phyloP scores from a whole-genome alignment of 2,113 vertebrate species.

The Macrotis lagotis region DNA sequence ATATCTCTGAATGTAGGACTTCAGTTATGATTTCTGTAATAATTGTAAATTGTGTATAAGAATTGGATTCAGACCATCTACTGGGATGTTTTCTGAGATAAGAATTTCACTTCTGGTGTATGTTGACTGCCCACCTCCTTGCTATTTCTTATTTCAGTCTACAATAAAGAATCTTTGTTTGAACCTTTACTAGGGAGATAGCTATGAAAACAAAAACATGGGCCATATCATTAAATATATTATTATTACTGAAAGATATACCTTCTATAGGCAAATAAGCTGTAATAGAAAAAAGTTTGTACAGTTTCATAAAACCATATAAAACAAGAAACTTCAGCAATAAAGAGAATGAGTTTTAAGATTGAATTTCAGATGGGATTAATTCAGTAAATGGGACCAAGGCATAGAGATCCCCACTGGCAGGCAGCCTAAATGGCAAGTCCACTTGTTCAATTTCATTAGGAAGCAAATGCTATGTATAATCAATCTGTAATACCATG shows the following conservation, averaged over 20 bases:
- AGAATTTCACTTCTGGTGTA: background rate
- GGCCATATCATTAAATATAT: background rate
- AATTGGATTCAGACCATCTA: background rate
- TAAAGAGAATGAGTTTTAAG: background rate
- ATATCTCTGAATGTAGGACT: background rate
- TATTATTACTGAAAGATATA: too few relatives aligned
- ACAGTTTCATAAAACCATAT: background rate
- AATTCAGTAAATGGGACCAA: background rate
- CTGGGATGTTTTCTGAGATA: background rate
- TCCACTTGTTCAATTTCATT: background rate
- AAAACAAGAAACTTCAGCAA: background rate
- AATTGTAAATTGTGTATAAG: background rate
- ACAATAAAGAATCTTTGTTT: background rate
- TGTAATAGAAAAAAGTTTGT: background rate
- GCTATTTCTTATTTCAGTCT: background rate
- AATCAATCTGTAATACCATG: background rate
- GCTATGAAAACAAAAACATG: background rate
- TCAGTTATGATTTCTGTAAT: background rate
- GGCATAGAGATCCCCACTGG: background rate
- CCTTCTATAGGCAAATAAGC: background rate
- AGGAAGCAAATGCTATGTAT: background rate
- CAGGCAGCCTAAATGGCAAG: background rate
- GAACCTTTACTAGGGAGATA: background rate
- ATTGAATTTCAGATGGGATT: background rate
- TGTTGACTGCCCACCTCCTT: background rate